Conservation (phyloP, 2,888 invertebrate species). For the Spilosoma lubricipeda region DNA sequence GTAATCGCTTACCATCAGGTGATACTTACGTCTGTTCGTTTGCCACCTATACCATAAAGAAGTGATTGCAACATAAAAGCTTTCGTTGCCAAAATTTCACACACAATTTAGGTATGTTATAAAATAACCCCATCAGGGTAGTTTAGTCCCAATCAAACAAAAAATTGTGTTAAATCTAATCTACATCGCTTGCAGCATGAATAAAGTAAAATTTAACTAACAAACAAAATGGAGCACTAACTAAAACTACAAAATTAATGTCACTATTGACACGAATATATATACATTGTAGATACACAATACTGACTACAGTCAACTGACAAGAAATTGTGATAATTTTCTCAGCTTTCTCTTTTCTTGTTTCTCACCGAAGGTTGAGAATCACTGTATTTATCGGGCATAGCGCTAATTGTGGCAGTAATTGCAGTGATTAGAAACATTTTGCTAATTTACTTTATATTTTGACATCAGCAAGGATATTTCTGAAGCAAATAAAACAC, state of each 20-base stretch:
- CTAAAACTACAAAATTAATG: background rate
- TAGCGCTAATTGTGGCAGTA: slow-evolving; percentile 35
- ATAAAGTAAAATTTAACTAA: background rate
- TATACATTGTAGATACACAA: background rate
- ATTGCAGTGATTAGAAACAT: slow-evolving; percentile 47
- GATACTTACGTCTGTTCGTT: too few relatives aligned
- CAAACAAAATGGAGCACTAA: background rate
- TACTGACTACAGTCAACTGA: slow-evolving; percentile 2
- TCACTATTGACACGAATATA: background rate
- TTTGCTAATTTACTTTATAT: slow-evolving; percentile 48
- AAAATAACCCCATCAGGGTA: too few relatives aligned
- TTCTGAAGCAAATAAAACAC: slow-evolving; percentile 27
- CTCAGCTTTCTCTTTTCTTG: slow-evolving; percentile 23
- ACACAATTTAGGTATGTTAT: too few relatives aligned
- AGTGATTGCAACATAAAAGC: too few relatives aligned
- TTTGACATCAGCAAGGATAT: slow-evolving; percentile 39
- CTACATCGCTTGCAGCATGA: background rate
- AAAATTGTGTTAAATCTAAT: background rate
- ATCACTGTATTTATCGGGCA: slow-evolving; percentile 35
- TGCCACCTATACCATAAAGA: too few relatives aligned
- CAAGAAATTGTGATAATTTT: slow-evolving; percentile 22
- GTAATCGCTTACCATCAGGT: too few relatives aligned
- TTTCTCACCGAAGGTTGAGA: slow-evolving; percentile 38
- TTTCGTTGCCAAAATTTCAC: too few relatives aligned
- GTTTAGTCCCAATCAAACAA: too few relatives aligned